A percentile compares a stretch with the other conserved stretches of the same genome.
These are phyloP conservation scores for Carettochelys insculpta DNA, from an alignment of 2,113 vertebrate genomes.

Conservation along the genomic window DNA sequence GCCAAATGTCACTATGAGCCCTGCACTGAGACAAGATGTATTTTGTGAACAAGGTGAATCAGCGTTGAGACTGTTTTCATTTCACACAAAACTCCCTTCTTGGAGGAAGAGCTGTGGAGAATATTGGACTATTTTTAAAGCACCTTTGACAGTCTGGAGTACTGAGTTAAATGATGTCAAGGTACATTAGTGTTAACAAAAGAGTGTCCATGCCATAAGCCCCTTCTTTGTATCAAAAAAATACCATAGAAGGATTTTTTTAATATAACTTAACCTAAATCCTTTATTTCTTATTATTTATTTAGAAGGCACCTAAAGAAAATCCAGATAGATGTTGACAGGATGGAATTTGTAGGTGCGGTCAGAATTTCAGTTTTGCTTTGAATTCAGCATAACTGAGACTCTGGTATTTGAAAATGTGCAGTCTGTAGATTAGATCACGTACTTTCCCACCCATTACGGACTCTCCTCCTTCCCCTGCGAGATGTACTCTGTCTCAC, in stretches of 20 bases:
- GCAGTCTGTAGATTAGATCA: constrained; percentile 66
- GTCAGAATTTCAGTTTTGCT: constrained; percentile 55
- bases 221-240: constrained; percentile 50
- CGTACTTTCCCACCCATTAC: constrained; percentile 67
- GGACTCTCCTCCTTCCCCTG: constrained; percentile 13
- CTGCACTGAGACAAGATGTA: constrained; percentile 44
- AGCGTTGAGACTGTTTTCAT: constrained; percentile 60
- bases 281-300: constrained; percentile 68
- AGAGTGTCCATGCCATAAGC: constrained; percentile 51
- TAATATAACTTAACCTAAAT: constrained; percentile 52
- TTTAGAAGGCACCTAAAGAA: constrained; percentile 53
- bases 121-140: constrained; percentile 69
- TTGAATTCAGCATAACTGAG: constrained; percentile 66
- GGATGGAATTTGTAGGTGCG: constrained; percentile 53
- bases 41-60: constrained; percentile 67
- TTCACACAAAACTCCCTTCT: constrained; percentile 67
- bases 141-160: constrained; percentile 64
- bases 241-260: constrained; percentile 27
- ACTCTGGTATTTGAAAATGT: constrained; percentile 68
- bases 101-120: constrained; percentile 60
- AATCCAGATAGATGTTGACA: constrained; percentile 58
- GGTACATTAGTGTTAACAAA: constrained; percentile 73
- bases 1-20: constrained; percentile 26
- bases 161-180: constrained; percentile 68
- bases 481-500: constrained; percentile 29